Base-by-base conservation (phyloP, 1,140 invertebrate genomes). In the Lethrus apterus region DNA sequence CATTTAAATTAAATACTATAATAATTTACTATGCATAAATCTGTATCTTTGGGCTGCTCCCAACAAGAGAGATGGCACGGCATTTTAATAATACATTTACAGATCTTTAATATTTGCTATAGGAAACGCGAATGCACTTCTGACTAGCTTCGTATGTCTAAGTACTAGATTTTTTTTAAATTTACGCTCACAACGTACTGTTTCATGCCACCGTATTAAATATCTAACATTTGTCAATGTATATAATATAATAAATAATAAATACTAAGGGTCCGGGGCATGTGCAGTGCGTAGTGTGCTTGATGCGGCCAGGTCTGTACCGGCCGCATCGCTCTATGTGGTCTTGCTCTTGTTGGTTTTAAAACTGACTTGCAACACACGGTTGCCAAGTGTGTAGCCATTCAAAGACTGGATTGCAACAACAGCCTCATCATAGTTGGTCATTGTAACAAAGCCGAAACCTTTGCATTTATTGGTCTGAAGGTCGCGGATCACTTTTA, bases 401-500 rank as follows among this genome's bases (percentile, higher is more conserved):
- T 99, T 98, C 46, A 99, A 79, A 50, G 90, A 93, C 70, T 95
- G 92, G 60, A 99, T 98, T 42, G 96, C 95, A 49, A 95, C 86
- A 17, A 96, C 82, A 9, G 95, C 93, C 67, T 98, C 95, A 68
- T 98, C 94, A 73, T 98, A 98, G 71, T 98, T 97, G 60, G 93
- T 97, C 96, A 99, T 99, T 43, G 93, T 98, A 47, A 99, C 94
- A 71, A 98, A 98, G n/a, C 93, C 96, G 69, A 97, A 98, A 57
- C 96, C 96, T 73, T 98, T 98, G 80, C 96, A 98, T 73, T 98
- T 98, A 74, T 96, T 94, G 50, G 94, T 96, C 70, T 96, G 89
- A 61, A 93, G 79, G 73, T 98, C 95, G 50, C 94, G 83, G 62
- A 98, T 96, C 40, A 95, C 89, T 76, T 98, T 98, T 20, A 98